Evolutionary conservation across 2,888 invertebrate species (phyloP), one percentile per base, ranked within the genome.

Genomic region (Limnephilus marmoratus): DNA sequence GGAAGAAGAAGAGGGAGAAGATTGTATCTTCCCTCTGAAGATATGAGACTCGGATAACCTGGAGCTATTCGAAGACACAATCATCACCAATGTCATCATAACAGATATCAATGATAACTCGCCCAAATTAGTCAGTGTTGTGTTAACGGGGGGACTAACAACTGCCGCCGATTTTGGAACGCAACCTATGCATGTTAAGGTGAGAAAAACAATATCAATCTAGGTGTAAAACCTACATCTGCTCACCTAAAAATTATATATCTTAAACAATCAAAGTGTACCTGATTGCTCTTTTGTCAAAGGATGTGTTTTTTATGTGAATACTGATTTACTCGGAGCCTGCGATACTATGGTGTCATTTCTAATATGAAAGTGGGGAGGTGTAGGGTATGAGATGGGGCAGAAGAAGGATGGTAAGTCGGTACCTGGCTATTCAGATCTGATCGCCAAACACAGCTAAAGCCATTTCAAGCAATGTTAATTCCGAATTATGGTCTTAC

Each of bases 121-220:
- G 0, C 99, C 99, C 0, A 96, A 96, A 94, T 99, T 99, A 94
- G 95, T 97, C 4, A 97, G 97, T 93, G 97, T 97, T 94, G 97
- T 98, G 93, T 99, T 99, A 94, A 99, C 99, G 0, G 99, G 99
- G 0, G 99, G 99, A 1, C 98, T 99, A 1, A 99, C 99, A 24
- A 99, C 99, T 0, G 98, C 98, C 93, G 98, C 98, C 0, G 98
- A 98, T 95, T 99, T 99, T 95, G 99, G 99, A 0, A 97, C 98
- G 0, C 97, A 97, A 94, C 98, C 99, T 94, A 98, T 99, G 98
- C 96, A 97, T 94, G 96, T 99, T 0, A 97, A 98, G 96, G 98
- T 98, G 95, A 95, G 82, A 24, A 86, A 81, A 45, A 45, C 45
- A 45, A 24, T 68, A 68, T 68, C 18, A 68, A 24, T 24, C 18